These are phyloP conservation scores for Spodoptera exigua DNA, from an alignment of 2,888 invertebrate species.

Conservation along the genomic window DNA sequence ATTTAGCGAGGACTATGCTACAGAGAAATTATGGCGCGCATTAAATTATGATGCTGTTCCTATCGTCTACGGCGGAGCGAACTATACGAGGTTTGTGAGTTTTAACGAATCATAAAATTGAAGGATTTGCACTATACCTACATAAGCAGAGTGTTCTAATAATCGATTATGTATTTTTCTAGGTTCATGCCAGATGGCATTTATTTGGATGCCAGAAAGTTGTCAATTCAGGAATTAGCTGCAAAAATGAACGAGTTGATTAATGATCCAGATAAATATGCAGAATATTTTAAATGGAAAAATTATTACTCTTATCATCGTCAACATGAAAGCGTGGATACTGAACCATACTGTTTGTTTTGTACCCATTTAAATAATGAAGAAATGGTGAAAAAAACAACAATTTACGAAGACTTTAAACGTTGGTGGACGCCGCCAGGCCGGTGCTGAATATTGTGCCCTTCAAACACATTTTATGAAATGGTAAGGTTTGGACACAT, in stretches of 20 bases:
- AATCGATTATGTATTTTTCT: neutral
- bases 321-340: constrained; percentile 47
- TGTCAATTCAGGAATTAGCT: constrained; percentile 51
- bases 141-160: no score
- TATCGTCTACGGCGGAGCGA: constrained; percentile 91
- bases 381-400: constrained; percentile 41
- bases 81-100: constrained; percentile 68
- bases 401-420: constrained; percentile 53
- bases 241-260: constrained; percentile 60
- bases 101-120: neutral
- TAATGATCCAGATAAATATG: constrained; percentile 57
- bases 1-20: constrained; percentile 74
- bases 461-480: neutral
- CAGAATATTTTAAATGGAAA: constrained; percentile 66
- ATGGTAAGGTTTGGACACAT: neutral
- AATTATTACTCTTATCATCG: constrained; percentile 65
- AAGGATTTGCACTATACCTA: no score
- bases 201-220: constrained; percentile 61
- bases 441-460: constrained; percentile 22
- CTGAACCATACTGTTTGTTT: constrained; percentile 62
- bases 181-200: constrained; percentile 67
- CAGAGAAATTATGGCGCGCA: constrained; percentile 72
- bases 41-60: constrained; percentile 88
- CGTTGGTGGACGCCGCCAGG: constrained; percentile 48
- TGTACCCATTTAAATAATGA: constrained; percentile 60